A percentile compares a stretch with the other conserved stretches of the same genome.
phyloP scores from a whole-genome alignment of 53 echinoderm and acorn worm species.

The Paracentrotus lividus region DNA sequence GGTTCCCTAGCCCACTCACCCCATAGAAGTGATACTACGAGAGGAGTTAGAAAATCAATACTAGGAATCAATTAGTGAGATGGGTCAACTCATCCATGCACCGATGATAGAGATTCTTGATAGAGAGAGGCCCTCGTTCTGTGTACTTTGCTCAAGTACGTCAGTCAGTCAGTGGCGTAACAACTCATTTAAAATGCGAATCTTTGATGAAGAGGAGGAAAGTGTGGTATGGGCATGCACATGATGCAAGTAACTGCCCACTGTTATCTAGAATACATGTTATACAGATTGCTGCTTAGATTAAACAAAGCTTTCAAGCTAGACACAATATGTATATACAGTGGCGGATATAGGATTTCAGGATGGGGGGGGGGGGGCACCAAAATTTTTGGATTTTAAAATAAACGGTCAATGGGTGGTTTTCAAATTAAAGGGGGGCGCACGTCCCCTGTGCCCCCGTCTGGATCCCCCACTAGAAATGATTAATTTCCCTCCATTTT shows the following conservation, averaged over 20 bases:
- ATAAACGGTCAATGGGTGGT: too few relatives aligned
- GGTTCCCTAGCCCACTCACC: neutral
- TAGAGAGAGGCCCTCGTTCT: too few relatives aligned
- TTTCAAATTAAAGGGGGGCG: too few relatives aligned
- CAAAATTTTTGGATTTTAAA: too few relatives aligned
- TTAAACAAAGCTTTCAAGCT: neutral
- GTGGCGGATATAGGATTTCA: too few relatives aligned
- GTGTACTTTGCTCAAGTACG: conserved; percentile 23
- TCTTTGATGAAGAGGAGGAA: conserved; percentile 3
- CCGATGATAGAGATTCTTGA: neutral
- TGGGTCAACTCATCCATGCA: conserved; percentile 39
- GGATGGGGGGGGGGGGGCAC: too few relatives aligned
- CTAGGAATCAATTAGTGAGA: conserved; percentile 50
- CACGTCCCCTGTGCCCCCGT: too few relatives aligned
- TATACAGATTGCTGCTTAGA: conserved; percentile 13
- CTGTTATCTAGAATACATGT: conserved; percentile 42
- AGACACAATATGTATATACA: too few relatives aligned
- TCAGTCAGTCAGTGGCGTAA: conserved; percentile 34
- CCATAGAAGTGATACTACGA: neutral
- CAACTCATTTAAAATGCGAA: conserved; percentile 54
- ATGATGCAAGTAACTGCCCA: neutral
- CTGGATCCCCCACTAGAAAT: too few relatives aligned
- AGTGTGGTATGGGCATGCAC: neutral
- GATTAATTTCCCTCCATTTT: too few relatives aligned
- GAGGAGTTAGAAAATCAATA: conserved; percentile 45